Conservation (phyloP, 1,140 invertebrate genomes). For the Lepidurus couesii region DNA sequence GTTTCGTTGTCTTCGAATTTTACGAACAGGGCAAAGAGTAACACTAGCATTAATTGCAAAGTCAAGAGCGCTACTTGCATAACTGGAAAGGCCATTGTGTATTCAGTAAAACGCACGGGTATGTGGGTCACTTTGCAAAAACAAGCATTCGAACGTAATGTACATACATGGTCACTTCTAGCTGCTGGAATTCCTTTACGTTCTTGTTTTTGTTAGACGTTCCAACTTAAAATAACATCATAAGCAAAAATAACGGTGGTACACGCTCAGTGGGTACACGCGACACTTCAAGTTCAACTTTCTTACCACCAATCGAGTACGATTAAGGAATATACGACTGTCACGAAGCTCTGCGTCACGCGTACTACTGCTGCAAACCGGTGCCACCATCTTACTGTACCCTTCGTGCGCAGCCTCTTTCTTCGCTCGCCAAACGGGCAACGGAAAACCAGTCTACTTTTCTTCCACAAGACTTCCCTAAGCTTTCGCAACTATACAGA, state of each 20-base stretch:
- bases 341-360: neutral
- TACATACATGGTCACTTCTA: neutral
- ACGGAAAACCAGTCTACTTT: neutral
- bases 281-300: neutral
- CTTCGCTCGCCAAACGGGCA: neutral
- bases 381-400: constrained; percentile 5
- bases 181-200: neutral
- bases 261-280: too few species aligned
- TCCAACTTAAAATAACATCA: too few species aligned
- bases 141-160: neutral
- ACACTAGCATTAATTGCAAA: constrained; percentile 1
- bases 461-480: neutral
- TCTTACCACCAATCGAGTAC: neutral
- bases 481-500: neutral
- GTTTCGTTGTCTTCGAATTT: neutral
- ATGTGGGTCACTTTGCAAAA: neutral
- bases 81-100: neutral
- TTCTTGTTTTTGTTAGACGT: neutral
- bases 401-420: neutral
- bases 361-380: neutral
- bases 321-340: neutral
- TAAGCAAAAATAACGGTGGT: too few species aligned
- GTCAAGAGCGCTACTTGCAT: neutral
- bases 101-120: neutral
- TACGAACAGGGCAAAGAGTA: neutral